Percentiles rank a stretch among this genome's conserved stretches.
phyloP scores from a whole-genome alignment of 1,140 invertebrate species.

The Drosophila pruinosa region DNA sequence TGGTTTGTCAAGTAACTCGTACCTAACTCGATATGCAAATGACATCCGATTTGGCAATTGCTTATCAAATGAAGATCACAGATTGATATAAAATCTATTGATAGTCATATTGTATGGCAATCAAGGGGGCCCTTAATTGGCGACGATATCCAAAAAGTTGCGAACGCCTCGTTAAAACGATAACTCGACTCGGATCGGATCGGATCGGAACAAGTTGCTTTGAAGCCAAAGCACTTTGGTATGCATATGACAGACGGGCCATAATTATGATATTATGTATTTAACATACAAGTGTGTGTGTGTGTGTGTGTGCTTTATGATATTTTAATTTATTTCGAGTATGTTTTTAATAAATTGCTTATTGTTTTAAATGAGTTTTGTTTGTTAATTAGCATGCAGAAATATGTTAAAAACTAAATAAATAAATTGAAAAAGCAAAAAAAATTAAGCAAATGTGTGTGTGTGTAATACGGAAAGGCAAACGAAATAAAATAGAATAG shows the following conservation, averaged over 20 bases:
- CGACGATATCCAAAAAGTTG: background rate
- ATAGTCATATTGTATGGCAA: background rate
- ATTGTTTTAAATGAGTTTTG: slow-evolving; percentile 77
- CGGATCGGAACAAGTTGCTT: slow-evolving; percentile 21
- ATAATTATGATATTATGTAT: slow-evolving; percentile 37
- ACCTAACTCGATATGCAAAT: background rate
- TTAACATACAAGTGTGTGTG: background rate
- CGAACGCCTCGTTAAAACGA: slow-evolving; percentile 1
- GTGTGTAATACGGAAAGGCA: slow-evolving; percentile 30
- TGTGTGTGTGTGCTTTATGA: slow-evolving; percentile 48
- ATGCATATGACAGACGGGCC: slow-evolving; percentile 21
- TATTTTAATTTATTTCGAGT: slow-evolving; percentile 70
- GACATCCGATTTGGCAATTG: background rate
- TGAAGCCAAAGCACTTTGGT: slow-evolving; percentile 29
- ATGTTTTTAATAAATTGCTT: slow-evolving; percentile 72
- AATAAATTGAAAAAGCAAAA: slow-evolving; percentile 39
- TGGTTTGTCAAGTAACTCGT: no score
- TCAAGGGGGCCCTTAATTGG: slow-evolving; percentile 2
- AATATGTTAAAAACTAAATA: slow-evolving; percentile 49
- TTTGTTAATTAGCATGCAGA: slow-evolving; percentile 69
- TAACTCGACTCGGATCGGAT: background rate
- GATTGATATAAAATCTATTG: background rate
- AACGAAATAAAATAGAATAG: background rate
- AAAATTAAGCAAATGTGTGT: background rate
- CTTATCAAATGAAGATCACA: slow-evolving; percentile 14